Conservation (phyloP, 2,888 invertebrate genomes). For the Clanis bilineata region DNA sequence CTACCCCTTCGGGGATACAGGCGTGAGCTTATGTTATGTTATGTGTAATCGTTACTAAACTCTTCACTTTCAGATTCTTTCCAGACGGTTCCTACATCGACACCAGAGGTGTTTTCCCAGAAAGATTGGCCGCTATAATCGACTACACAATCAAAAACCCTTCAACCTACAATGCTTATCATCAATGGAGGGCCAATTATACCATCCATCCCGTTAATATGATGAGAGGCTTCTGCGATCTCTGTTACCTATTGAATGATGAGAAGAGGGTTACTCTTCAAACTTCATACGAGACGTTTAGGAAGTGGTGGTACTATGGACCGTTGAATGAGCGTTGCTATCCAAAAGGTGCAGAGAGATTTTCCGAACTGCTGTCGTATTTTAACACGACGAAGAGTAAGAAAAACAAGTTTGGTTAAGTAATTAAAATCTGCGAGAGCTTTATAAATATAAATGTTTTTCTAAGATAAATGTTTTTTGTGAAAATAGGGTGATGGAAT, state of each 20-base stretch:
- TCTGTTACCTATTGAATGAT: constrained; percentile 55
- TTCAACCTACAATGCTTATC: constrained; percentile 45
- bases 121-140: constrained; percentile 46
- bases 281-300: constrained; percentile 44
- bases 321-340: constrained; percentile 39
- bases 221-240: constrained; percentile 51
- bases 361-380: constrained; percentile 37
- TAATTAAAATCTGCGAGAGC: not conserved
- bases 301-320: constrained; percentile 62
- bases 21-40: not conserved
- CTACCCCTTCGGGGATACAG: no score
- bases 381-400: constrained; percentile 26
- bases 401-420: not conserved
- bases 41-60: not conserved
- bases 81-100: constrained; percentile 63
- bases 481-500: not conserved
- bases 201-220: constrained; percentile 40
- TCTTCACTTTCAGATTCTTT: constrained; percentile 53
- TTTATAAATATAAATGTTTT: no score
- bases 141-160: constrained; percentile 46
- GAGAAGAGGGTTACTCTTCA: constrained; percentile 25
- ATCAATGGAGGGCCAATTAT: constrained; percentile 56
- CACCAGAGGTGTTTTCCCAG: constrained; percentile 31
- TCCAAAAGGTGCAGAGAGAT: constrained; percentile 42
- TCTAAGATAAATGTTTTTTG: no score